Base-by-base conservation (phyloP, 2,797 vertebrate species). In the Spinus olivaceus region DNA sequence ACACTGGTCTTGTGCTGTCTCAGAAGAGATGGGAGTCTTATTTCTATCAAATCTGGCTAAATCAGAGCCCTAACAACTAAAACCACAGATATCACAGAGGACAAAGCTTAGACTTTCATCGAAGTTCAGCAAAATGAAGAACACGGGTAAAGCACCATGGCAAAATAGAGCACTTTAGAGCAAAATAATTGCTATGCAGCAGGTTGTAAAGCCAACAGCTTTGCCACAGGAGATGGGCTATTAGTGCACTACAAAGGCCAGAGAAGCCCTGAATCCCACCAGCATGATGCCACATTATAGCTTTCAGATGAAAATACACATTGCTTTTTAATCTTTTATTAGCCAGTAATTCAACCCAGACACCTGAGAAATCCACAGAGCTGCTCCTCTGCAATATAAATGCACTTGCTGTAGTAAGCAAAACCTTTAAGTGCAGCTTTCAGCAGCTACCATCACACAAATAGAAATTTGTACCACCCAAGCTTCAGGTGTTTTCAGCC, bases 321-420 rank as follows among this genome's bases (percentile, higher is more conserved):
- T 66, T 69, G 73, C 74, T 56, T 51, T 76, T 86, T 71, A 90
- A 94, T 95, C 63, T 83, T 96, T 96, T 95, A 96, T 95, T 51
- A 94, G 80, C 42, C 80, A 37, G 41, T 69, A 85, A 93, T 70
- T 83, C 71, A 84, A 90, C 24, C 46, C 71, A 94, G 86, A 86
- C 82, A 91, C 77, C 74, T 20, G 33, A 92, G 77, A 88, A 94
- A 87, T 54, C 44, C 90, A 93, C 5, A 88, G 64, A 69, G 63
- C 73, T 77, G 63, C 67, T 86, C 35, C 76, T 84, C 71, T 57
- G 67, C 78, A 74, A 60, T 42, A 85, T 12, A 92, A 88, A 88
- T 11, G 20, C 57, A 79, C 39, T 84, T 85, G 63, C 44, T 82
- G 61, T 5, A 64, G 60, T 15, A 88, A 85, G 86, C 78, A 93